phyloP scores from a whole-genome alignment of 1,140 invertebrate genomes.

The Lucilia cuprina region DNA sequence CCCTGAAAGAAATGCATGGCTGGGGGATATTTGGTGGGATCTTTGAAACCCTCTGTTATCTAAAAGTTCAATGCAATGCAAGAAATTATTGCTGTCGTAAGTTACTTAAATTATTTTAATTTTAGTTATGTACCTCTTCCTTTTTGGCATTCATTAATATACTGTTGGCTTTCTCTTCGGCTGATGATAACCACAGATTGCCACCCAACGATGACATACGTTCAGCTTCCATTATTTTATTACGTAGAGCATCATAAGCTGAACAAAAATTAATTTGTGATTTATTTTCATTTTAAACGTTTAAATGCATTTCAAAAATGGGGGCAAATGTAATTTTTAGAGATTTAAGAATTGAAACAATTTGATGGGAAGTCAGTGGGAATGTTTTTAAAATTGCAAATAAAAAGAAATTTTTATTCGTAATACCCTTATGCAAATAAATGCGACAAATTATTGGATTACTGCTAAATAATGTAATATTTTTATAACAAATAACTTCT shows the following conservation, averaged over 20 bases:
- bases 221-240: slow-evolving; percentile 58
- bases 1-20: slow-evolving; percentile 73
- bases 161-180: slow-evolving; percentile 57
- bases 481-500: too few species aligned
- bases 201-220: slow-evolving; percentile 50
- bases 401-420: too few species aligned
- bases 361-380: too few species aligned
- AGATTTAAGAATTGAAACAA: too few species aligned
- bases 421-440: too few species aligned
- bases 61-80: too few species aligned
- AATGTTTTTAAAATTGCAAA: too few species aligned
- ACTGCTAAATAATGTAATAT: too few species aligned
- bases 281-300: too few species aligned
- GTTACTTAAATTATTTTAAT: not conserved
- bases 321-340: too few species aligned
- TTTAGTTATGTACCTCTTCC: slow-evolving; percentile 40
- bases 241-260: slow-evolving; percentile 55
- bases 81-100: not conserved
- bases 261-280: not conserved
- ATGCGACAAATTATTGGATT: too few species aligned
- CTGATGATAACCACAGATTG: slow-evolving; percentile 52
- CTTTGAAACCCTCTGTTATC: slow-evolving; percentile 53
- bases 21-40: slow-evolving; percentile 64
- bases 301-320: too few species aligned
- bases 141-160: slow-evolving; percentile 59